A percentile compares a stretch with the other conserved stretches of the same genome.
Conservation (phyloP, 2,797 vertebrate species). For the Halcyon leucocephala region DNA sequence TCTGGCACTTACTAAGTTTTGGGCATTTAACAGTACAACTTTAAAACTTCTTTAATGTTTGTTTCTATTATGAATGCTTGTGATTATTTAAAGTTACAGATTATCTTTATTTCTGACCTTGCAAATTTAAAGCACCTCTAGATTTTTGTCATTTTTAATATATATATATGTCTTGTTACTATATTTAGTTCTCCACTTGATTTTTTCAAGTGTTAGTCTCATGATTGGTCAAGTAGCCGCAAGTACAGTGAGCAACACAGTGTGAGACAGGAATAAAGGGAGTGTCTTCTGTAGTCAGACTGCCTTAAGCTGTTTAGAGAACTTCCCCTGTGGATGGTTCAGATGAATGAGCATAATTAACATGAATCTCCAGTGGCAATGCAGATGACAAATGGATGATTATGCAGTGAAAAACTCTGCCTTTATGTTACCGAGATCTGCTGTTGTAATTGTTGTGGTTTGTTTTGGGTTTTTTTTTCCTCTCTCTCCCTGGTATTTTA, state of each 20-base stretch:
- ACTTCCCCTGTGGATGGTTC: constrained; percentile 64
- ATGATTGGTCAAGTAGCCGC: background rate
- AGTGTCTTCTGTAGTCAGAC: constrained; percentile 49
- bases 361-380: constrained; percentile 70
- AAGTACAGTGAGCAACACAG: background rate
- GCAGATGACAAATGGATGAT: constrained; percentile 74
- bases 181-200: background rate
- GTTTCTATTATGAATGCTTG: background rate
- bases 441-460: constrained; percentile 18
- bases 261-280: constrained; percentile 28
- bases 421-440: constrained; percentile 48
- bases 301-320: constrained; percentile 71
- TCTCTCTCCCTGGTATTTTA: background rate
- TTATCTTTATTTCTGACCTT: background rate
- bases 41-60: background rate
- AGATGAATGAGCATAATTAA: constrained; percentile 77
- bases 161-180: background rate
- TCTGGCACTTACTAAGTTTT: background rate
- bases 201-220: background rate
- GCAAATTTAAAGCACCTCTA: background rate
- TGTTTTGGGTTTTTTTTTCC: background rate
- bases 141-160: background rate
- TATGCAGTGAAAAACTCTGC: constrained; percentile 40
- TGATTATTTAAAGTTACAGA: background rate
- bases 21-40: background rate